Evolutionary conservation across 1,140 invertebrate genomes (phyloP).

Genomic region (Brachionus rubens): DNA sequence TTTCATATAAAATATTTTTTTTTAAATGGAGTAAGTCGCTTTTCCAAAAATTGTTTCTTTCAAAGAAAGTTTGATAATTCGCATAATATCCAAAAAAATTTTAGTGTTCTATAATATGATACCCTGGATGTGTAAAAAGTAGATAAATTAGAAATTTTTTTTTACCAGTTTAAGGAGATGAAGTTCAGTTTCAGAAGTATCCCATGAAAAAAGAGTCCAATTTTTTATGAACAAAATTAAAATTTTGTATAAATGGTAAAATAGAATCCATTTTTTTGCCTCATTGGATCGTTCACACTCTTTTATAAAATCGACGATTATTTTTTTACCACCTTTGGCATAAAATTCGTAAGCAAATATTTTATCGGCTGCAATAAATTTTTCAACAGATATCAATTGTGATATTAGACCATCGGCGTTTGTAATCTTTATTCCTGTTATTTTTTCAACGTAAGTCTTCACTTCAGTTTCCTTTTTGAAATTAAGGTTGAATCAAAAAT

Average conservation of each 20-base stretch:
- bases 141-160: no score
- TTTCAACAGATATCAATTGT: neutral
- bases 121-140: no score
- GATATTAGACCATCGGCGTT: neutral
- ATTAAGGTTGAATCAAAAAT: neutral
- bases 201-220: constrained; percentile 20
- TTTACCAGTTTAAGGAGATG: neutral
- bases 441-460: constrained; percentile 25
- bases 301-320: constrained; percentile 37
- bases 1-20: no score
- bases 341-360: constrained; percentile 40
- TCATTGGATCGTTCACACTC: constrained; percentile 1
- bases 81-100: no score
- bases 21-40: no score
- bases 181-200: constrained; percentile 4
- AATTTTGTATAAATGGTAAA: constrained; percentile 12
- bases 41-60: no score
- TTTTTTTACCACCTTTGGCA: constrained; percentile 38
- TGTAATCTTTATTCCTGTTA: neutral
- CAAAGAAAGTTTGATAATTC: no score
- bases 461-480: constrained; percentile 42
- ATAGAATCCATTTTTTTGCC: constrained; percentile 30
- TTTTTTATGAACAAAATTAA: constrained; percentile 17
- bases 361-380: neutral
- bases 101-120: no score